phyloP scores from a whole-genome alignment of 2,113 vertebrate genomes.

The Corythoichthys intestinalis region DNA sequence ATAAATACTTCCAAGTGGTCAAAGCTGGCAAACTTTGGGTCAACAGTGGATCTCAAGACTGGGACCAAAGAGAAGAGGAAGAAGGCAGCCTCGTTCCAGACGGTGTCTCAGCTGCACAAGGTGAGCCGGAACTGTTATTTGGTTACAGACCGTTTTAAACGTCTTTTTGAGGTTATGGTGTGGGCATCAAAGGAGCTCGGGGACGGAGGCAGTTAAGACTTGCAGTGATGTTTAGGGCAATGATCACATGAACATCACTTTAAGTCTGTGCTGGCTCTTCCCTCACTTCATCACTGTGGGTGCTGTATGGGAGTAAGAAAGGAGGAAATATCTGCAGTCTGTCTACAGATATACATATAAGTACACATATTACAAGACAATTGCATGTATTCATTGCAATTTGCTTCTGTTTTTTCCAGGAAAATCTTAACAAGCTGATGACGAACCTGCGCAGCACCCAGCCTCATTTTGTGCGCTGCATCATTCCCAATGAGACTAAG shows the following conservation, averaged over 20 bases:
- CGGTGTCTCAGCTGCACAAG: conserved; percentile 91
- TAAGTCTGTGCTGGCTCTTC: conserved; percentile 98
- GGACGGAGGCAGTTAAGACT: conserved; percentile 89
- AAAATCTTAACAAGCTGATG: conserved; percentile 96
- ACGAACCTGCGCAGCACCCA: conserved; percentile 90
- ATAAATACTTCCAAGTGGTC: background rate
- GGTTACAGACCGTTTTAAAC: background rate
- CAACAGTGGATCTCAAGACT: conserved; percentile 69
- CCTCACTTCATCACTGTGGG: conserved; percentile 46
- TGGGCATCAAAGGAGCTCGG: conserved; percentile 23
- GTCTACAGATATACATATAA: background rate
- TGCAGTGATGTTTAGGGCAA: conserved; percentile 99
- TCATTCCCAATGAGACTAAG: conserved; percentile 93
- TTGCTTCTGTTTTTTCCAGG: conserved; percentile 64
- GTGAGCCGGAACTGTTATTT: conserved; percentile 60
- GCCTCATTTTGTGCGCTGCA: conserved; percentile 92
- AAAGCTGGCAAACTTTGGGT: background rate
- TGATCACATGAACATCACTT: conserved; percentile 99
- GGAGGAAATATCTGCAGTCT: background rate
- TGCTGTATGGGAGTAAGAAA: background rate
- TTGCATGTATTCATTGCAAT: background rate
- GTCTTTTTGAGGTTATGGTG: background rate
- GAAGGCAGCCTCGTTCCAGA: conserved; percentile 93
- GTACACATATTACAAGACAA: background rate
- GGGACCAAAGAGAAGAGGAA: conserved; percentile 88